Evolutionary conservation across 1,140 invertebrate species (phyloP).

Genomic region (Hycleus phaleratus): DNA sequence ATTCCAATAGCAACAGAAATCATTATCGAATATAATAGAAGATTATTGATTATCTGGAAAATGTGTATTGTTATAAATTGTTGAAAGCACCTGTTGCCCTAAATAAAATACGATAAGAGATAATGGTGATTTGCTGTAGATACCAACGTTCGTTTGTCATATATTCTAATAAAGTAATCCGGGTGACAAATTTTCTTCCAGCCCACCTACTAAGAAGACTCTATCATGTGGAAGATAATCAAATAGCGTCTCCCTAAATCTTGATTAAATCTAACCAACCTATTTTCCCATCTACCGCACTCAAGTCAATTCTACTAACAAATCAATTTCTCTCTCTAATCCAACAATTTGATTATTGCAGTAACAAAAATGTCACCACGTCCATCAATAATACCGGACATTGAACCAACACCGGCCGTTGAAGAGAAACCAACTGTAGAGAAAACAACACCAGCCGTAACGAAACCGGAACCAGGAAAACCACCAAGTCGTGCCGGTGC

Average conservation of each 20-base stretch:
- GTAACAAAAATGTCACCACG: constrained; percentile 60
- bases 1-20: too few relatives aligned
- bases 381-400: constrained; percentile 47
- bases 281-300: too few relatives aligned
- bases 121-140: too few relatives aligned
- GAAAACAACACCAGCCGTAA: constrained; percentile 38
- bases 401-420: constrained; percentile 28
- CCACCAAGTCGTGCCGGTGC: constrained; percentile 63
- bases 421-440: constrained; percentile 33
- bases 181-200: too few relatives aligned
- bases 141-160: too few relatives aligned
- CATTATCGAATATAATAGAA: too few relatives aligned
- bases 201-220: neutral
- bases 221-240: constrained; percentile 9
- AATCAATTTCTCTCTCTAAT: constrained; percentile 1
- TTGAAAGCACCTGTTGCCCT: too few relatives aligned
- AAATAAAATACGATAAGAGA: too few relatives aligned
- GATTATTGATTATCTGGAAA: too few relatives aligned
- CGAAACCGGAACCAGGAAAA: constrained; percentile 57
- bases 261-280: constrained; percentile 3
- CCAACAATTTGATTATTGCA: constrained; percentile 32
- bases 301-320: too few relatives aligned
- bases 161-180: too few relatives aligned
- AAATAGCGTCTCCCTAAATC: constrained; percentile 1
- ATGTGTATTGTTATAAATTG: too few relatives aligned